phyloP scores from a whole-genome alignment of 2,113 vertebrate species.

The Anguilla rostrata region DNA sequence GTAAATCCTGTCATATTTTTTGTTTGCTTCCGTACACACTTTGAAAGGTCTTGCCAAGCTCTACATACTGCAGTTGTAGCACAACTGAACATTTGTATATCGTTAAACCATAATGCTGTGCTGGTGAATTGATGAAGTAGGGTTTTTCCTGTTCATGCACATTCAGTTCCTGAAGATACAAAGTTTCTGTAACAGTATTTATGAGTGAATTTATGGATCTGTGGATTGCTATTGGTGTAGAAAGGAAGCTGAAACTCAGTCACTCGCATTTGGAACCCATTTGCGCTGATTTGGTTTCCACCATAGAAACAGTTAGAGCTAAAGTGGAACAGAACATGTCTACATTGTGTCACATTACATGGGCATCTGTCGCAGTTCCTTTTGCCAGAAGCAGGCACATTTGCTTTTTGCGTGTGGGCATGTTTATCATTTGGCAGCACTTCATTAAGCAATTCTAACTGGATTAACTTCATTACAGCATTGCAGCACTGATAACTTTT shows the following conservation, averaged over 20 bases:
- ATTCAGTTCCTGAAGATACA: background rate
- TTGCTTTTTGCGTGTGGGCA: background rate
- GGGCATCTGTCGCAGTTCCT: background rate
- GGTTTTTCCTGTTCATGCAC: background rate
- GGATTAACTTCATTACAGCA: background rate
- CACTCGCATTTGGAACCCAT: background rate
- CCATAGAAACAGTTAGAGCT: background rate
- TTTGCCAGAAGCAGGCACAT: background rate
- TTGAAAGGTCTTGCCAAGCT: background rate
- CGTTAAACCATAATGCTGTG: background rate
- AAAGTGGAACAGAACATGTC: background rate
- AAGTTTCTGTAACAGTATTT: no score
- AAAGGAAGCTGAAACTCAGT: background rate
- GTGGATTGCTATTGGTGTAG: background rate
- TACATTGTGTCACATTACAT: background rate
- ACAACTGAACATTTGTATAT: background rate
- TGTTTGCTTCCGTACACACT: background rate
- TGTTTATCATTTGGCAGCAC: background rate
- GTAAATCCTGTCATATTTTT: background rate
- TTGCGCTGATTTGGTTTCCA: background rate
- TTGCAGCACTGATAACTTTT: background rate
- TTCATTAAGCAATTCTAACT: background rate
- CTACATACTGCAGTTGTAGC: background rate
- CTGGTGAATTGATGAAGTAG: background rate
- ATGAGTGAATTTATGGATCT: no score